Percentiles rank a stretch among this genome's conserved stretches.
These are phyloP conservation scores for Pherbina coryleti DNA, from an alignment of 2,888 invertebrate species.

Conservation along the genomic window DNA sequence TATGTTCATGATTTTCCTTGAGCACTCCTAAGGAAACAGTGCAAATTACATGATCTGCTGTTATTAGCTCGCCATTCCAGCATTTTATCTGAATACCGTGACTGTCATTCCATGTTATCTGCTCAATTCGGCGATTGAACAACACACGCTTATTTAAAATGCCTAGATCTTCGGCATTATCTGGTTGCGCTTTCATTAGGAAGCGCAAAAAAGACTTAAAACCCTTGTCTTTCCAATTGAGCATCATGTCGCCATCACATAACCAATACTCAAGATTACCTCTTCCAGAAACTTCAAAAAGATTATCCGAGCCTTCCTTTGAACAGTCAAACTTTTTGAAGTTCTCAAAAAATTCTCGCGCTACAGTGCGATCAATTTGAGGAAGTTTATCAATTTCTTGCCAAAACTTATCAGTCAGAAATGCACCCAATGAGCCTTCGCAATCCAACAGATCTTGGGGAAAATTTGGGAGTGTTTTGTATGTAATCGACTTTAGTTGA, in stretches of 20 bases:
- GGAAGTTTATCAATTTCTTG: conserved; percentile 53
- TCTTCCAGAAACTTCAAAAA: conserved; percentile 78
- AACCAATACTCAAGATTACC: conserved; percentile 75
- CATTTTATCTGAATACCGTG: conserved; percentile 60
- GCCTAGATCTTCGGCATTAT: conserved; percentile 52
- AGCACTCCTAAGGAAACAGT: conserved; percentile 75
- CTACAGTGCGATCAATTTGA: conserved; percentile 65
- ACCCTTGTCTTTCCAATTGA: conserved; percentile 82
- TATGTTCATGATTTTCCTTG: conserved; percentile 67
- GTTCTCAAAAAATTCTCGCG: conserved; percentile 74
- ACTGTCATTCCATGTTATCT: conserved; percentile 43
- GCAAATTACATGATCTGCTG: conserved; percentile 58
- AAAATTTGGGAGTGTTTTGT: conserved; percentile 64
- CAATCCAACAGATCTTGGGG: conserved; percentile 60
- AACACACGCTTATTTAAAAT: conserved; percentile 56
- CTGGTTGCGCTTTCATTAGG: conserved; percentile 69
- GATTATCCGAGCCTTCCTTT: conserved; percentile 74
- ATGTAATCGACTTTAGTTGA: conserved; percentile 64
- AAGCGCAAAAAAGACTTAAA: conserved; percentile 78
- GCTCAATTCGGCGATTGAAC: conserved; percentile 45
- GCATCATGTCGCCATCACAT: conserved; percentile 78
- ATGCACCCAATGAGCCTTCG: conserved; percentile 64
- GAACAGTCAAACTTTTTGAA: conserved; percentile 71
- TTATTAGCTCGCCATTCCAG: conserved; percentile 44
- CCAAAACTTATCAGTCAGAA: conserved; percentile 60